Base-by-base conservation (phyloP, 2,113 vertebrate species). In the Caretta caretta region DNA sequence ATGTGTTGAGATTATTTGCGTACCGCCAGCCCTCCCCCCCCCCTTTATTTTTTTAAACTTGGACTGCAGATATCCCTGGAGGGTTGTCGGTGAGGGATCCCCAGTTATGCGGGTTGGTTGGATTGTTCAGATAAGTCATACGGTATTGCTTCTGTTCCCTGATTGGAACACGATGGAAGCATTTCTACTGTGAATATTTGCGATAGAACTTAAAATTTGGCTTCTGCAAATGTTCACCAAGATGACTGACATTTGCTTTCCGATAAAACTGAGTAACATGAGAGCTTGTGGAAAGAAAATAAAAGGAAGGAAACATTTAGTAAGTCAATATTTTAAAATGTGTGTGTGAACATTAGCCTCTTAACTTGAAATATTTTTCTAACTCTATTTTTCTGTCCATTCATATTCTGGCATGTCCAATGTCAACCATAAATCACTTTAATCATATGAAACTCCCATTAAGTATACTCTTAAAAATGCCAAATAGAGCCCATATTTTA, bases 341-440 rank as follows among this genome's bases (percentile, higher is more conserved):
- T 75, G 57, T 75, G 57, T 88, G 53, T 24, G 0, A 84, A 22
- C 76, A 96, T 89, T 93, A 92, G 86, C 76, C 84, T 42, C 19
- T 84, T 48, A 65, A 83, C 95, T 90, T 86, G n/a, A 38, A 38
- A 38, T 72, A 82, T 89, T 90, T 92, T 92, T 90, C 65, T 90
- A 65, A 85, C 82, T 88, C 88, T 86, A 86, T 57, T 80, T 82
- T 54, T 54, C 93, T 87, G 90, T 94, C 93, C 82, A 87, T 46
- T 78, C 20, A 13, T 78, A 8, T 25, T 78, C 42, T 48, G 75
- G 22, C 42, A 31, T 62, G 59, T 29, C 59, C 59, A 38, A 5
- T 38, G 17, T 38, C n/a, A 72, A 22, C 20, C 62, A 69, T 69
- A 69, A 69, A 69, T 69, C 65, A 72, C 35, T 72, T 72, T 72